phyloP scores from a whole-genome alignment of 2,113 vertebrate species.

The Mus musculus region DNA sequence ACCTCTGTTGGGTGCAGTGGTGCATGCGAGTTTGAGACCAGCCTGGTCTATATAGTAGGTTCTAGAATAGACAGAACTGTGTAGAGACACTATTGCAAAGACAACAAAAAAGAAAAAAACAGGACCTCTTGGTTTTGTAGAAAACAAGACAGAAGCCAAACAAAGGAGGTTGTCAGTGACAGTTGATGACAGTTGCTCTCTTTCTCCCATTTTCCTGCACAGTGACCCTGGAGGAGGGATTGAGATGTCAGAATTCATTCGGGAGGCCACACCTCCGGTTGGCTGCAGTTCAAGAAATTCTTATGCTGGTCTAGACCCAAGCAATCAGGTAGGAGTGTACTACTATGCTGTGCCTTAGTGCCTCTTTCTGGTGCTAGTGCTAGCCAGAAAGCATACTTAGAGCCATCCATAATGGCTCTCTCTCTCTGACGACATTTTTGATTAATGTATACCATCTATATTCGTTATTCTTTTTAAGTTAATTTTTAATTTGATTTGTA shows the following conservation, averaged over 20 bases:
- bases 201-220: conserved; percentile 35
- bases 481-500: conserved; percentile 24
- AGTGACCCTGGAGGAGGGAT: conserved; percentile 99
- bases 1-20: not conserved
- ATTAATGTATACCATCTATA: not conserved
- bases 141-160: not conserved
- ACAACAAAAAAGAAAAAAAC: not conserved
- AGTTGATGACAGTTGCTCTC: conserved; percentile 7
- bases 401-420: not conserved
- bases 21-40: not conserved
- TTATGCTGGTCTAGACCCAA: conserved; percentile 95
- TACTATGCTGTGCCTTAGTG: not conserved
- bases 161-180: not conserved
- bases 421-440: not conserved
- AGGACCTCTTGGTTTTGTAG: conserved; percentile 43
- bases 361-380: not conserved
- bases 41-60: not conserved
- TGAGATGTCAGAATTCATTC: conserved; percentile 97
- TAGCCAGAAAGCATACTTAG: not conserved
- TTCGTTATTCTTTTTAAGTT: conserved; percentile 48
- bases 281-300: conserved; percentile 99
- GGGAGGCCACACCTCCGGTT: conserved; percentile 97
- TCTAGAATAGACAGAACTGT: not conserved
- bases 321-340: conserved; percentile 91
- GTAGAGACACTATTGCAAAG: not conserved